These are phyloP conservation scores for Gryllus bimaculatus DNA, from an alignment of 1,140 invertebrate genomes.

Conservation along the genomic window DNA sequence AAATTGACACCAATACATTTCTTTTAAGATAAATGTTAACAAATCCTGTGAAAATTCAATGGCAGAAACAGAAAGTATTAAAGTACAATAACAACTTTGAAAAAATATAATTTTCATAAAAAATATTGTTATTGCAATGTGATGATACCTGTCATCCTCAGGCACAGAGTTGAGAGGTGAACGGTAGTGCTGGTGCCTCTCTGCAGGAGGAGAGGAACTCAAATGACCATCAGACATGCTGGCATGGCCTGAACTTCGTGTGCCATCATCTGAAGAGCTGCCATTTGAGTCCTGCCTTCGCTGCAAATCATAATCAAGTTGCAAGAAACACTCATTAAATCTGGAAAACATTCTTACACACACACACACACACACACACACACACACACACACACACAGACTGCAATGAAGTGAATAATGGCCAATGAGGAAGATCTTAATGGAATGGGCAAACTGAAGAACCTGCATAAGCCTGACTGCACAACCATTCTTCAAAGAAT, in stretches of 20 bases:
- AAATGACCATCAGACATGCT: conserved; percentile 78
- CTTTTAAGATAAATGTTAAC: no score
- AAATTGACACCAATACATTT: no score
- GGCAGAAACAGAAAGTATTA: background rate
- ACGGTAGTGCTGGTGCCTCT: conserved; percentile 45
- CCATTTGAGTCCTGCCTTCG: conserved; percentile 63
- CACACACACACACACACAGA: no score
- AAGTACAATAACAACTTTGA: background rate
- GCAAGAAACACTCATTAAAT: no score
- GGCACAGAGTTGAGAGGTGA: conserved; percentile 52
- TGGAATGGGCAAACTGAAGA: no score
- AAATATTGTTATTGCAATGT: background rate
- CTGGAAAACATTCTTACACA: no score
- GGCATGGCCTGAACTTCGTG: conserved; percentile 79
- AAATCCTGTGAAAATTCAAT: background rate
- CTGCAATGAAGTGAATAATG: no score
- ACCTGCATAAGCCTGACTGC: no score
- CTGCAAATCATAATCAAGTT: conserved; percentile 33
- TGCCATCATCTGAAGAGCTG: conserved; percentile 80
- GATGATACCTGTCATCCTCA: conserved; percentile 48
- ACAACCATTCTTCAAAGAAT: no score
- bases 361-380: no score
- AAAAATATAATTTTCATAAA: background rate
- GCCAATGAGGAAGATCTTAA: no score
- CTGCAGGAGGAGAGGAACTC: conserved; percentile 49